These are phyloP conservation scores for Lysiphlebus fabarum DNA, from an alignment of 1,140 invertebrate genomes.

Conservation along the genomic window DNA sequence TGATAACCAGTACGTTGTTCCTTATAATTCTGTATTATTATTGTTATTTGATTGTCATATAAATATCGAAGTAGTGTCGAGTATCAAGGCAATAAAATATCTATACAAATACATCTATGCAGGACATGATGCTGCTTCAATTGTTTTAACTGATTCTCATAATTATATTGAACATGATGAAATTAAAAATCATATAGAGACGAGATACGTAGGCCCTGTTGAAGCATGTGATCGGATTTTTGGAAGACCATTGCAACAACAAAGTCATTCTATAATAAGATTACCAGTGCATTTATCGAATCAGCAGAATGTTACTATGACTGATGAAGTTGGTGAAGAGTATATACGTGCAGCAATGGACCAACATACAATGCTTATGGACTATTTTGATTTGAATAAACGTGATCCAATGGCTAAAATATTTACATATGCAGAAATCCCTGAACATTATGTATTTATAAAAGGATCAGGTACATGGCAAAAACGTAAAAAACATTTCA, in stretches of 20 bases:
- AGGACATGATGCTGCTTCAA: constrained; percentile 18
- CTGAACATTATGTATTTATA: constrained; percentile 6
- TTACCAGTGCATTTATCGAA: constrained; percentile 20
- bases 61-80: constrained; percentile 12
- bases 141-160: background rate
- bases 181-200: constrained; percentile 22
- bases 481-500: constrained; percentile 12
- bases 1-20: constrained; percentile 35
- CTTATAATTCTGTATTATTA: constrained; percentile 18
- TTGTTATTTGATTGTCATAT: constrained; percentile 5
- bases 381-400: constrained; percentile 16
- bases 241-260: constrained; percentile 20
- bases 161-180: constrained; percentile 15
- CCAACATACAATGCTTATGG: constrained; percentile 6
- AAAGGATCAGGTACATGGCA: constrained; percentile 3
- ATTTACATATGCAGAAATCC: constrained; percentile 9
- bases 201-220: constrained; percentile 22
- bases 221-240: constrained; percentile 21
- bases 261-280: constrained; percentile 21
- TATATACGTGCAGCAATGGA: constrained; percentile 14
- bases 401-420: constrained; percentile 10
- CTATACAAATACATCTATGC: constrained; percentile 7
- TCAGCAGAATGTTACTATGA: constrained; percentile 13
- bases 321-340: constrained; percentile 12
- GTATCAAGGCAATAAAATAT: constrained; percentile 5